Conservation (phyloP, 2,113 vertebrate species). For the Lanius ludovicianus region DNA sequence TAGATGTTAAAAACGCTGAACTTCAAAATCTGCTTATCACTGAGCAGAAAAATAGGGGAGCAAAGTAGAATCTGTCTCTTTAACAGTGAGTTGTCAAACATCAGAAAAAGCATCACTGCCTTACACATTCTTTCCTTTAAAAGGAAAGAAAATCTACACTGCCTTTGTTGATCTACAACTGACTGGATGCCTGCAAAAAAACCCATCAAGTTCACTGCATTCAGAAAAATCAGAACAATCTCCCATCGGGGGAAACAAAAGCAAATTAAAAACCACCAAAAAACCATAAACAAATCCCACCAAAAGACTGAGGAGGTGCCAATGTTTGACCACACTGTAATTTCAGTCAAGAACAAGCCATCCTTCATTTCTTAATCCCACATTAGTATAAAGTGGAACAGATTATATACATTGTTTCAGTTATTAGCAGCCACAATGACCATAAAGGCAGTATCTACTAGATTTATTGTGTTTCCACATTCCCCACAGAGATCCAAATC, state of each 20-base stretch:
- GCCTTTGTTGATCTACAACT: not conserved
- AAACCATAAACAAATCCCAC: not conserved
- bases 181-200: not conserved
- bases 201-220: not conserved
- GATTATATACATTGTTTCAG: not conserved
- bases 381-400: not conserved
- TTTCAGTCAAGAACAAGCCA: not conserved
- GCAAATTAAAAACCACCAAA: not conserved
- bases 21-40: not conserved
- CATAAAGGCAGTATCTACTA: not conserved
- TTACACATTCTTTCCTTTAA: constrained; percentile 11
- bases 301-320: not conserved
- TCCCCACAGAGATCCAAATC: not conserved
- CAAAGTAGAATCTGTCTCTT: not conserved
- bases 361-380: not conserved
- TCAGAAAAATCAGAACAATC: not conserved
- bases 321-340: not conserved
- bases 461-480: not conserved
- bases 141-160: not conserved
- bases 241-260: not conserved
- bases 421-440: not conserved
- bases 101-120: not conserved
- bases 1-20: not conserved
- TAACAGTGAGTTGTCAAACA: not conserved
- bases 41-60: not conserved